Percentiles rank a stretch among this genome's conserved stretches.
Conservation (phyloP, 2,797 vertebrate genomes). For the Sebastes steindachneri region DNA sequence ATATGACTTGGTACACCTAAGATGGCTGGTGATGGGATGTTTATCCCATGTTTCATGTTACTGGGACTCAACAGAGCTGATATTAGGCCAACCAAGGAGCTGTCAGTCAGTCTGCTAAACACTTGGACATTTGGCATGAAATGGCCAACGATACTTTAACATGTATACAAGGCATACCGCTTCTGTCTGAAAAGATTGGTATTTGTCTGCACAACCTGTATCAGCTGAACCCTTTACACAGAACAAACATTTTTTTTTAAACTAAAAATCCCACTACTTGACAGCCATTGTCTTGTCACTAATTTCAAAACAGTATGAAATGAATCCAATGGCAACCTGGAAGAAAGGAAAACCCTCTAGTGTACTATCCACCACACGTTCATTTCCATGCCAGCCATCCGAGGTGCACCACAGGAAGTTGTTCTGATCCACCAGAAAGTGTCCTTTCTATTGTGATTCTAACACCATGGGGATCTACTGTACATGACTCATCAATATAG, state of each 20-base stretch:
- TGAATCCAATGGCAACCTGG: not conserved
- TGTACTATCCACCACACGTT: not conserved
- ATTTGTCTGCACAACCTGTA: not conserved
- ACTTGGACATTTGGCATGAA: not conserved
- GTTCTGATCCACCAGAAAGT: conserved; percentile 58
- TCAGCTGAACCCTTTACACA: not conserved
- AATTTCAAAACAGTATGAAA: not conserved
- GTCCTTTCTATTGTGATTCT: conserved; percentile 58
- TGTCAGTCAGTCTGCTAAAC: not conserved
- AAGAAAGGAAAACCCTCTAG: not conserved
- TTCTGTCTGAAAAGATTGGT: not conserved
- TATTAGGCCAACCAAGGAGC: not conserved
- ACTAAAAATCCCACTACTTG: not conserved
- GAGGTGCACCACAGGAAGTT: conserved; percentile 19
- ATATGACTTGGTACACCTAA: conserved; percentile 21
- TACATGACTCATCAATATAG: conserved; percentile 58
- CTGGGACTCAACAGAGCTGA: not conserved
- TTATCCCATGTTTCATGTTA: not conserved
- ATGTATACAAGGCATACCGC: not conserved
- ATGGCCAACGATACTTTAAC: not conserved
- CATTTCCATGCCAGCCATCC: conserved; percentile 27
- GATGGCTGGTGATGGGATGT: conserved; percentile 29
- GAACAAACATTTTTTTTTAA: not conserved
- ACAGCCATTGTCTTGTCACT: not conserved
- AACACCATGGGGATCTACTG: conserved; percentile 39